A percentile compares a stretch with the other conserved stretches of the same genome.
These are phyloP conservation scores for Rhabdomys dilectus DNA, from an alignment of 2,113 vertebrate species.

Conservation along the genomic window DNA sequence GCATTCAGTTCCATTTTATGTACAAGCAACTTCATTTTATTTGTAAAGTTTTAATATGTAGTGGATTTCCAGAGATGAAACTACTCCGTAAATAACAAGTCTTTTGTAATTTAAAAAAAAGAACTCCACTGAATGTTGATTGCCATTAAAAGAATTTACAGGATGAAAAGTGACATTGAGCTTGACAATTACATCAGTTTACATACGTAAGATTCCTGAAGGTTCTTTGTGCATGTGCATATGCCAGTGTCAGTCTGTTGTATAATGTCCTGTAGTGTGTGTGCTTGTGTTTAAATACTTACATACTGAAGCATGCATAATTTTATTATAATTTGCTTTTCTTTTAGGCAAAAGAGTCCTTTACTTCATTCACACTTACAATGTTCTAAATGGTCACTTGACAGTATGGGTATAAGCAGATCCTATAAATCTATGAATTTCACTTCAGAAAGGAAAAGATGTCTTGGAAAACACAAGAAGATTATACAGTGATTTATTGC, in stretches of 20 bases:
- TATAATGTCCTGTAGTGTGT: not conserved
- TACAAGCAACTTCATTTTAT: not conserved
- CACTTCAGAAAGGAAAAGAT: not conserved
- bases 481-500: not conserved
- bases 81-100: conserved; percentile 8
- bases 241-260: not conserved
- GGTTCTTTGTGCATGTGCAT: not conserved
- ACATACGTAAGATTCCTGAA: not conserved
- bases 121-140: not conserved
- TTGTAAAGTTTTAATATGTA: conserved; percentile 7
- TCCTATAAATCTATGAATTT: conserved; percentile 42
- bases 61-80: not conserved
- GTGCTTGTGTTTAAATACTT: not conserved
- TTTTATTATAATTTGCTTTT: conserved; percentile 19
- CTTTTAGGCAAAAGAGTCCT: not conserved
- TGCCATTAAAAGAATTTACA: not conserved
- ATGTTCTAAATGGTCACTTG: not conserved
- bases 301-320: not conserved
- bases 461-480: not conserved
- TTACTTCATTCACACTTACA: conserved; percentile 11
- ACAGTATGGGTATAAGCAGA: not conserved
- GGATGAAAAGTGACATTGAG: not conserved
- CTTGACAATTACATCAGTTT: not conserved
- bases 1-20: conserved; percentile 5
- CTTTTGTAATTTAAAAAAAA: conserved; percentile 24